Evolutionary conservation across 2,113 vertebrate genomes (phyloP), one percentile per base, ranked within the genome.

Genomic region (Cyprinus carpio): DNA sequence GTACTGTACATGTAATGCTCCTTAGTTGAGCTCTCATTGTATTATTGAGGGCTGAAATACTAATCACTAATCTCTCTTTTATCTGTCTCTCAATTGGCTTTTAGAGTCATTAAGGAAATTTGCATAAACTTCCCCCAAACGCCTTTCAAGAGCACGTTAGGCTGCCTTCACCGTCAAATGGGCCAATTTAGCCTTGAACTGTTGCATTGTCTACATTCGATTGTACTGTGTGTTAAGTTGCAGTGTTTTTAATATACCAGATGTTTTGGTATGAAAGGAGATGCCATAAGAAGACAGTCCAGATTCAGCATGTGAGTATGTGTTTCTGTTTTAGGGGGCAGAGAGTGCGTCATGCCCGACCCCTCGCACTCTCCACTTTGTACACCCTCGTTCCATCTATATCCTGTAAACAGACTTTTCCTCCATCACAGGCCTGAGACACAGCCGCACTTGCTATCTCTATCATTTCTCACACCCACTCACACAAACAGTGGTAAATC

Each of bases 381-480:
- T 49, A 15, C 13, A 51, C 82, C 65, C 64, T 71, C n/a, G 71
- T 82, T 80, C 86, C 49, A 58, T 67, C 56, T 65, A 76, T 74
- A 77, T 89, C 72, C 86, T 84, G 86, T 87, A 84, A 89, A 86
- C 67, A 87, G 71, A 87, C 67, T 51, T 67, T 27, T 37, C n/a
- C 51, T 56, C 62, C 75, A 65, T 67, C 67, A 75, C 75, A 23
- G 62, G 69, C 69, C 49, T 62, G 27, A n/a, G 60, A 84, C 56
- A 58, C 58, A 79, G 56, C 65, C 34, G 12, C 72, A 54, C 88
- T 85, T 83, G 79, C 58, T 27, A 62, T 64, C 27, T 64, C 27
- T n/a, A 8, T 54, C 18, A 72, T 51, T 58, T 74, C 51, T 82
- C 80, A 43, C 78, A 49, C 78, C 37, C 60, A 82, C 60, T 16